Conservation (phyloP, 2,797 vertebrate genomes). For the Sebastiscus albofasciatus region DNA sequence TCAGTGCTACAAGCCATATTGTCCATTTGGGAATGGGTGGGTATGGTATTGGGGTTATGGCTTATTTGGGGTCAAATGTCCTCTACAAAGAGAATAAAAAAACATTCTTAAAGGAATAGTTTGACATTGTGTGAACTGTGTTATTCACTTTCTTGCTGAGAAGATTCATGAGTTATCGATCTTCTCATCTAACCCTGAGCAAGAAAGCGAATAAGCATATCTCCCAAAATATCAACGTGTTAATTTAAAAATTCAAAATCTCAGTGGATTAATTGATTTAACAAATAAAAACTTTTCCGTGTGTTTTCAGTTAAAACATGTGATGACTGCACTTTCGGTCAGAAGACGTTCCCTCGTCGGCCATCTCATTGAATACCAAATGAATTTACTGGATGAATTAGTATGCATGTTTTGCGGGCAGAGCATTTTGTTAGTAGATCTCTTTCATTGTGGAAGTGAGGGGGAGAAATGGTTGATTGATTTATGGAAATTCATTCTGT, state of each 20-base stretch:
- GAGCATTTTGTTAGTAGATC: slow-evolving; percentile 31
- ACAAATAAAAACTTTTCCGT: not conserved
- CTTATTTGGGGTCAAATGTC: not conserved
- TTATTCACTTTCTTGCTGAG: not conserved
- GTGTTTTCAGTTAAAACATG: not conserved
- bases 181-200: slow-evolving; percentile 2
- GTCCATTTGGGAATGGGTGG: not conserved
- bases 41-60: too few relatives aligned
- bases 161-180: not conserved
- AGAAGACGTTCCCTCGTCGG: not conserved
- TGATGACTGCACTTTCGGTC: slow-evolving; percentile 18
- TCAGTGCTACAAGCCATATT: not conserved
- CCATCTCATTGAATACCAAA: slow-evolving; percentile 27
- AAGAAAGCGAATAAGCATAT: not conserved
- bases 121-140: not conserved
- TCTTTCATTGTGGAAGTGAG: slow-evolving; percentile 31
- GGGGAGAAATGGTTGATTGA: slow-evolving; percentile 49
- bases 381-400: slow-evolving; percentile 31
- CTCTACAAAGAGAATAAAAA: not conserved
- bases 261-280: slow-evolving; percentile 8
- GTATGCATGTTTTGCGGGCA: slow-evolving; percentile 18
- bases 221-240: not conserved
- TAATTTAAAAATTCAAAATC: slow-evolving; percentile 12
- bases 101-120: not conserved
- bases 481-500: slow-evolving; percentile 67